Base-by-base conservation (phyloP, 2,797 vertebrate genomes). In the Champsocephalus gunnari region DNA sequence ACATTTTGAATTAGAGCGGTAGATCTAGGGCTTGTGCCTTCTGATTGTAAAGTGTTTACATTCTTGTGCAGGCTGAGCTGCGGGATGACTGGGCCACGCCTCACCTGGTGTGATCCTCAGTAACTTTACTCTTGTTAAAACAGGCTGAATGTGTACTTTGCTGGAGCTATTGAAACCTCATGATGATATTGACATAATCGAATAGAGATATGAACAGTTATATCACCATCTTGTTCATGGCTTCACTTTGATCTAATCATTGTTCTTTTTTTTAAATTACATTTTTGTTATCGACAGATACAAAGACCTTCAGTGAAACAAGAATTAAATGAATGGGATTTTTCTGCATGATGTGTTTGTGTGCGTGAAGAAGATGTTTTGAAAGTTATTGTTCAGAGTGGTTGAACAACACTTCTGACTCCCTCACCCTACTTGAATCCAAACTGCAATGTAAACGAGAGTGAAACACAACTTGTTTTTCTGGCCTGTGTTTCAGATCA, bases 41-140 rank as follows among this genome's bases (percentile, higher is more conserved):
- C 24, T 17, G 28, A 63, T n/a, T 28, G 13, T 2, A n/a, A 3
- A 9, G 7, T 54, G 21, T 81, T 83, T 72, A 72, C 65, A 73
- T 78, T 75, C 66, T 53, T 50, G 43, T 28, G 7, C 19, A 14
- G 49, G 47, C 56, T 45, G 60, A 57, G 49, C 74, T 51, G 54
- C n/a, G 5, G 16, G 24, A 58, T 24, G 28, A 57, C 10, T 17
- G 0, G 2, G 14, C 59, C 69, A 67, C 53, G 3, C 66, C 80
- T 83, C 32, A 59, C 34, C 63, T 69, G 41, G 11, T 17, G 34
- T n/a, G 32, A 69, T 16, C 58, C n/a, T 44, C 2, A 0, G 8
- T 12, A 16, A 34, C 17, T 59, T 71, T 12, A 32, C 0, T 1
- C 53, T n/a, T 50, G 17, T 50, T 41, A 14, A 62, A 55, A 78